Evolutionary conservation across 2,888 invertebrate genomes (phyloP), one percentile per base, ranked within the genome.

Genomic region (Megaustenia siamemsis): DNA sequence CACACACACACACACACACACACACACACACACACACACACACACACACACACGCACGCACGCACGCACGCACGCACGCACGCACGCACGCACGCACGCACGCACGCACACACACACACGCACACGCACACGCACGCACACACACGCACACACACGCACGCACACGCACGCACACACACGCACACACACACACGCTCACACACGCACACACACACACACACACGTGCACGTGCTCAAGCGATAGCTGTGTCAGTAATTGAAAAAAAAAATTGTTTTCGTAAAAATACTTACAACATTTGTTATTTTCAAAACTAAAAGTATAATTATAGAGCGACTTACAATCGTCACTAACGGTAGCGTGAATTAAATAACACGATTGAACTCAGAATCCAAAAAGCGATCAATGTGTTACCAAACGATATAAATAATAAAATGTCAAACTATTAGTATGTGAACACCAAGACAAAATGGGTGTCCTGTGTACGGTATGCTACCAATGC

Each of bases 1-100:
- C 68, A 43, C 68, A 80, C 80, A 80, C 45, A 68, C 68, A 68
- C 43, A 66, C 68, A 43, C n/a, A 80, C 68, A 60, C 24, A 60
- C 5, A 60, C 38, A 78, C n/a, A 45, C 43, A 21, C 6, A 75
- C 8, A 45, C 75, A 18, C 43, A 75, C 75, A 75, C 75, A 75
- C 75, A 75, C 75, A 75, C 75, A 75, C 75, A 75, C 75, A 45
- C 75, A 45, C 75, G 28, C 35, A 32, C 35, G 8, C 24, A 6
- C 12, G 8, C 15, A 71, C 71, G 12, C 12, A 71, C 15, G 12
- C 5, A 35, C 71, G 4, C 35, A 38, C 71, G 24, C 71, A 38
- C 75, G 15, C 75, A 43, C 38, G 43, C 69, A 32, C 24, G 40
- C 32, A 69, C 69, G 8, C 32, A 69, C 18, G 5, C 69, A 69